phyloP scores from a whole-genome alignment of 2,113 vertebrate species.

The Eurystomus gularis region DNA sequence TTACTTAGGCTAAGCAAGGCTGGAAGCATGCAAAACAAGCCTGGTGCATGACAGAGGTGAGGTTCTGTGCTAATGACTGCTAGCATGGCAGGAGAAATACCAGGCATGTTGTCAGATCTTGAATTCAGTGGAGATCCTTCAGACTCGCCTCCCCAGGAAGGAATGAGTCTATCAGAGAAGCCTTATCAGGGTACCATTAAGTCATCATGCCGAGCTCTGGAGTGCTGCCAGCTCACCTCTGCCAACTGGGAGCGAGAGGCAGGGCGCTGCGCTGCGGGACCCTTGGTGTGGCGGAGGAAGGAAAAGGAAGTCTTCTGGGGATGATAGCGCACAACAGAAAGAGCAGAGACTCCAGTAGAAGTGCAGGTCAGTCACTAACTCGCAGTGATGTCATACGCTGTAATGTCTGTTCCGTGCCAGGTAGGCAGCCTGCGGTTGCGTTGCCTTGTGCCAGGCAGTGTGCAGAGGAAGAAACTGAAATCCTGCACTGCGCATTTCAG shows the following conservation, averaged over 20 bases:
- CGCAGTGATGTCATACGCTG: background rate
- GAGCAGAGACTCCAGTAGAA: background rate
- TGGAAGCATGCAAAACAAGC: background rate
- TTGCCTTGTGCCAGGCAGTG: background rate
- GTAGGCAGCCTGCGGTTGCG: background rate
- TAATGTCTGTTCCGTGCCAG: rapidly evolving
- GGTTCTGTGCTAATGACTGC: background rate
- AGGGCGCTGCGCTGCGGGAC: background rate
- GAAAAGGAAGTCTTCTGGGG: background rate
- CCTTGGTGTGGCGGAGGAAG: background rate
- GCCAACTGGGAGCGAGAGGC: rapidly evolving
- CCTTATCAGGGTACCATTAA: background rate
- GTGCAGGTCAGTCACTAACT: rapidly evolving
- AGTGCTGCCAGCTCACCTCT: background rate
- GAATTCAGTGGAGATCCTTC: background rate
- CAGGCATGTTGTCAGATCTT: background rate
- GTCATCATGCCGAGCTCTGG: background rate
- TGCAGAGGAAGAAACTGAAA: background rate
- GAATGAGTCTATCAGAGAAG: background rate
- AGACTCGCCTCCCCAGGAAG: background rate
- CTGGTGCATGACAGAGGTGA: background rate
- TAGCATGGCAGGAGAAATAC: background rate
- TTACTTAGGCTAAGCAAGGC: background rate
- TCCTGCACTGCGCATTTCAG: background rate
- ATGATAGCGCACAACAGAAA: rapidly evolving